Evolutionary conservation across 2,888 invertebrate species (phyloP).

Genomic region (Pyrocoelia pectoralis): DNA sequence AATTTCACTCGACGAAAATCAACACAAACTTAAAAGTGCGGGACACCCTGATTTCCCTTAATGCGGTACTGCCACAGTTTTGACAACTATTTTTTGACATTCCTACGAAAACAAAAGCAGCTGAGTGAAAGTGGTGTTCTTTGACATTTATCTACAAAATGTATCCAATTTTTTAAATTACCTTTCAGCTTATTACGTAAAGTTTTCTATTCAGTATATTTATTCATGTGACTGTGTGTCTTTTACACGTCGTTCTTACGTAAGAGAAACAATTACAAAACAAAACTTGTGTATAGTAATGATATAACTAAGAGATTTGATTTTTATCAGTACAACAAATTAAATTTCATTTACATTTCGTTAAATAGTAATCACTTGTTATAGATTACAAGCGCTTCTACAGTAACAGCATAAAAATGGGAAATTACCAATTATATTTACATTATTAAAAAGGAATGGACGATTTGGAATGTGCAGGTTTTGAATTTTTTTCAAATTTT

Average conservation of each 20-base stretch:
- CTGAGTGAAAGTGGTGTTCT: constrained; percentile 32
- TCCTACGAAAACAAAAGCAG: constrained; percentile 41
- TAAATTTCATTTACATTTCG: too few relatives aligned
- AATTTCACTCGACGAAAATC: too few relatives aligned
- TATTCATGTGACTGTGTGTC: not conserved
- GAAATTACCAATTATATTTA: constrained; percentile 10
- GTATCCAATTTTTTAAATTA: constrained; percentile 6
- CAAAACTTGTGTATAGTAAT: too few relatives aligned
- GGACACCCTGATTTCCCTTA: too few relatives aligned
- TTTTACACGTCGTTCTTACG: not conserved
- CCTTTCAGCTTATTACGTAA: not conserved
- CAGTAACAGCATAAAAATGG: constrained; percentile 13
- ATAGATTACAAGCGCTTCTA: not conserved
- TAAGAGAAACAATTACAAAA: too few relatives aligned
- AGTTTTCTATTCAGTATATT: not conserved
- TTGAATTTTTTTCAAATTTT: constrained; percentile 86
- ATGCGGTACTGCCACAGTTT: too few relatives aligned
- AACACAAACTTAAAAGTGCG: too few relatives aligned
- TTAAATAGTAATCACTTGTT: too few relatives aligned
- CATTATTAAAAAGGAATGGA: constrained; percentile 40
- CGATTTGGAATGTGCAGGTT: constrained; percentile 72
- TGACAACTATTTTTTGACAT: too few relatives aligned
- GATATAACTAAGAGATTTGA: too few relatives aligned
- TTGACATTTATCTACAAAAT: constrained; percentile 23
- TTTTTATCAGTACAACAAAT: too few relatives aligned